These are phyloP conservation scores for Catagonus wagneri DNA, from an alignment of 2,113 vertebrate species.

Conservation along the genomic window DNA sequence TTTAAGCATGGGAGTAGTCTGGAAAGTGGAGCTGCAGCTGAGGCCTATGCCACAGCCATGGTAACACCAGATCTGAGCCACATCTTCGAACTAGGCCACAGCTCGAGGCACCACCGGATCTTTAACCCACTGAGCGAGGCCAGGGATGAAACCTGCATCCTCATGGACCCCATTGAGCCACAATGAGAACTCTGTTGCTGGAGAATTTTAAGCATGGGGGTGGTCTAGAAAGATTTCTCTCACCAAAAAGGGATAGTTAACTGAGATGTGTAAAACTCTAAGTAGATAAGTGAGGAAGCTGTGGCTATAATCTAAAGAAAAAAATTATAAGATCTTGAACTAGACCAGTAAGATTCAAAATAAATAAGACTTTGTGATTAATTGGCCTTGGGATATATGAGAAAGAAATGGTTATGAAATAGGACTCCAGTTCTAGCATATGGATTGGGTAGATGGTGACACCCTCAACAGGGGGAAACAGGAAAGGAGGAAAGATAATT, in stretches of 20 bases:
- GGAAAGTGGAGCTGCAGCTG: not conserved
- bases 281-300: not conserved
- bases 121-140: too few species aligned
- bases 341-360: conserved; percentile 20
- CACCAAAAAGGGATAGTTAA: not conserved
- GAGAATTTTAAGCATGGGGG: not conserved
- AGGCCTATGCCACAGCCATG: too few species aligned
- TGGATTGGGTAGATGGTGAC: not conserved
- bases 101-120: too few species aligned
- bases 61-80: too few species aligned
- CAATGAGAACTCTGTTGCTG: not conserved
- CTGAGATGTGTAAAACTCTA: not conserved
- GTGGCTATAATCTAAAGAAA: not conserved
- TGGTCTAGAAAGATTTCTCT: not conserved
- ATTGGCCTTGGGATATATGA: not conserved
- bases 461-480: not conserved
- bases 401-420: not conserved
- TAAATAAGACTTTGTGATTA: not conserved
- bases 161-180: too few species aligned
- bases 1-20: not conserved
- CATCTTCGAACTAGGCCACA: too few species aligned
- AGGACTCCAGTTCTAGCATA: not conserved
- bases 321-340: not conserved
- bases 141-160: too few species aligned
- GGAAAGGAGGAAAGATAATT: not conserved